Evolutionary conservation across 2,797 vertebrate species (phyloP), one percentile per base, ranked within the genome.

Genomic region (Telmatherina bonti): DNA sequence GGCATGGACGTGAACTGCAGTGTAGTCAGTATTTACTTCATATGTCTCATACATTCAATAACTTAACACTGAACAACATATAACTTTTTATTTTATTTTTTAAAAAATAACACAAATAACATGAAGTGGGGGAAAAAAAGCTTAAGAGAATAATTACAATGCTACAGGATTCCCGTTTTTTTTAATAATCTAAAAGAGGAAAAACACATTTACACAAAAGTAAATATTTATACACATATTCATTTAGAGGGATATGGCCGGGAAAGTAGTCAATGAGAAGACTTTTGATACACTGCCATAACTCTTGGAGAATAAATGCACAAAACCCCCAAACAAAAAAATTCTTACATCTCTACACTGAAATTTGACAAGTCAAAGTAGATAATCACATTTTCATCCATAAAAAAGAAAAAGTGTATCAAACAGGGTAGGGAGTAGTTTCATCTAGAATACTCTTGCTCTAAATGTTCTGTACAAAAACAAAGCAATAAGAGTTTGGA

Each of bases 71-170:
- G 18, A 22, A 30, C 6, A 53, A 27, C 69, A 85, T 87, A 9
- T 45, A 9, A 45, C 51, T 36, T 6, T 20, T 67, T 79, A 76
- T 86, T 83, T 92, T 89, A 84, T 94, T 93, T 92, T 79, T 92
- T 93, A 85, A 91, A 93, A 95, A 95, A 94, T 85, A 94, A 93
- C 90, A 94, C 76, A 88, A 91, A 89, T 83, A 90, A 91, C 88
- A 85, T 88, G 89, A 93, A 87, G 86, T 90, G 89, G 33, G n/a
- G n/a, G n/a, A 9, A 81, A 92, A 93, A 93, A 93, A 65, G 73
- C 80, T 84, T 92, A 78, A 78, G 87, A 94, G 94, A 95, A 95
- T 95, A 95, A 94, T 95, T 93, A 93, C 89, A 94, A 90, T 93
- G 93, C 94, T 95, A 95, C 94, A 91, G 85, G 81, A 89, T 89